Conservation (phyloP, 2,797 vertebrate species). For the Amblyopsis hoosieri region DNA sequence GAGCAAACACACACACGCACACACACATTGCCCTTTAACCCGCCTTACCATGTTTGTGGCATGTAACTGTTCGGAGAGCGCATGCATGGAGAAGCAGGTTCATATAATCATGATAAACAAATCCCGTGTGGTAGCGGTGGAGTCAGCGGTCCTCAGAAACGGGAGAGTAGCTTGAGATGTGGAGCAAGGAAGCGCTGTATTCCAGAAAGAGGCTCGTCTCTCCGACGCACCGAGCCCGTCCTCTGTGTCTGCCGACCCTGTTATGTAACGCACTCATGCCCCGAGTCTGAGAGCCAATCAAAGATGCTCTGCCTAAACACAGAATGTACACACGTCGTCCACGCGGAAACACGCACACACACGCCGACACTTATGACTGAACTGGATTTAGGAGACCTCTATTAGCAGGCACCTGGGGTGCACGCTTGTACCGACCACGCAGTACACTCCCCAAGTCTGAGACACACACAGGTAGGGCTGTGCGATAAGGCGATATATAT, state of each 20-base stretch:
- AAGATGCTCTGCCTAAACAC: conserved; percentile 72
- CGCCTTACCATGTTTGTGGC: conserved; percentile 77
- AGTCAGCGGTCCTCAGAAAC: conserved; percentile 28
- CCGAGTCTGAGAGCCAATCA: conserved; percentile 77
- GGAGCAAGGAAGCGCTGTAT: conserved; percentile 57
- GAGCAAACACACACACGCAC: conserved; percentile 28
- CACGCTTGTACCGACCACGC: conserved; percentile 56
- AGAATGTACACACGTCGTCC: conserved; percentile 40
- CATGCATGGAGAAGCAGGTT: conserved; percentile 75
- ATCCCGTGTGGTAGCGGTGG: conserved; percentile 47
- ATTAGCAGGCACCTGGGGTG: conserved; percentile 61
- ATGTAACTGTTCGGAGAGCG: conserved; percentile 72
- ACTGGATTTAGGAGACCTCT: conserved; percentile 59
- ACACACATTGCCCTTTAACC: conserved; percentile 19
- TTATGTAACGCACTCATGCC: conserved; percentile 82
- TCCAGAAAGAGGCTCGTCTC: conserved; percentile 71
- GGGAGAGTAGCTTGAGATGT: conserved; percentile 40
- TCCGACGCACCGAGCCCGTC: conserved; percentile 68
- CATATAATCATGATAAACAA: conserved; percentile 69
- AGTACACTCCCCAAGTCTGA: conserved; percentile 21
- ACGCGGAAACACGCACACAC: conserved; percentile 23
- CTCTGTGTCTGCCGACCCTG: conserved; percentile 76
- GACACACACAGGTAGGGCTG: conserved; percentile 25
- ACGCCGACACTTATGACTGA: conserved; percentile 62
- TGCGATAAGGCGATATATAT: too few relatives aligned